Evolutionary conservation across 2,797 vertebrate genomes (phyloP).

Genomic region (Melopsittacus undulatus): DNA sequence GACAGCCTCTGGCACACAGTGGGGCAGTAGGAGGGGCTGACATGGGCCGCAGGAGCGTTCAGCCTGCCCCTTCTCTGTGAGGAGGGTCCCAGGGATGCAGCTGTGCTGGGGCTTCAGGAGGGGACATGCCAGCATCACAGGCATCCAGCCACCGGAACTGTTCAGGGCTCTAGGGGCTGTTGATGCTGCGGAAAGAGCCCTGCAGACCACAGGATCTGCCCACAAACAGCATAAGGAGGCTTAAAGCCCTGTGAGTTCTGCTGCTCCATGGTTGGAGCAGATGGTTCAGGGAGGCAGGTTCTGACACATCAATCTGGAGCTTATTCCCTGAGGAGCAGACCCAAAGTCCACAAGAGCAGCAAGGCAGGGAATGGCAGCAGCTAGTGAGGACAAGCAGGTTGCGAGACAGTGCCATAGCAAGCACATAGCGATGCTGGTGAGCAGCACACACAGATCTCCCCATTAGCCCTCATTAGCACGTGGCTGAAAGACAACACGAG

Average conservation of each 20-base stretch:
- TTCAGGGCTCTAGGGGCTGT: not conserved
- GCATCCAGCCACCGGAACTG: not conserved
- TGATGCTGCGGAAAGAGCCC: not conserved
- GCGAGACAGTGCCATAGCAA: not conserved
- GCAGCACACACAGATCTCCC: constrained; percentile 35
- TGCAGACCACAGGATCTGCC: accelerated
- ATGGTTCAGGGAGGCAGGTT: not conserved
- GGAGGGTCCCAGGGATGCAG: not conserved
- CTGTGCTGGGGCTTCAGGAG: not conserved
- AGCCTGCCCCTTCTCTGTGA: not conserved
- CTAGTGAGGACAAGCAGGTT: not conserved
- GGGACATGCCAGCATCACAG: accelerated
- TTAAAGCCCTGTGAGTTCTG: not conserved
- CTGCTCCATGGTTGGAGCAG: not conserved
- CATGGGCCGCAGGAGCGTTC: accelerated
- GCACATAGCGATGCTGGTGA: not conserved
- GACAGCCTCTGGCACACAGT: accelerated
- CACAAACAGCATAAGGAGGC: not conserved
- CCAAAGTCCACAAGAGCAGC: not conserved
- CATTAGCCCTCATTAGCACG: constrained; percentile 77
- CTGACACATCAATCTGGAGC: accelerated
- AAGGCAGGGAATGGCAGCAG: not conserved
- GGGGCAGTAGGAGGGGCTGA: not conserved
- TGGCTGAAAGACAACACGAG: constrained; percentile 70
- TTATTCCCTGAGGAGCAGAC: not conserved